These are phyloP conservation scores for Tubulanus polymorphus DNA, from an alignment of 2,888 invertebrate genomes.

Conservation along the genomic window DNA sequence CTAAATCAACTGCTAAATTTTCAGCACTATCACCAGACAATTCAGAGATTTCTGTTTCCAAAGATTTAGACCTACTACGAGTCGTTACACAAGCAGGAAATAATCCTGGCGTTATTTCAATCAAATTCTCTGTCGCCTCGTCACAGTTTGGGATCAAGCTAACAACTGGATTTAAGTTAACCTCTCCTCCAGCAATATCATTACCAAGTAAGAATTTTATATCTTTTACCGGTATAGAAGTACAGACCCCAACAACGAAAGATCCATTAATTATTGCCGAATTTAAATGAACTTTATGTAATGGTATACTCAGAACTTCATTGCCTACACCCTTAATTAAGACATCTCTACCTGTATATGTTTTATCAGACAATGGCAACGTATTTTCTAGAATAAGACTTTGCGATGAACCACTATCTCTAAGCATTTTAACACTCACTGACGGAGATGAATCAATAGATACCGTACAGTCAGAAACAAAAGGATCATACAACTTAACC, in stretches of 20 bases:
- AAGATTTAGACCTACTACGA: background rate
- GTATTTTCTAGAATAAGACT: constrained; percentile 16
- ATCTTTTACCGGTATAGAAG: constrained; percentile 15
- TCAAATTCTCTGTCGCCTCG: background rate
- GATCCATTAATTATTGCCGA: constrained; percentile 16
- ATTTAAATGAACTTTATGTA: constrained; percentile 12
- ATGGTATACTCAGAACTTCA: constrained; percentile 17
- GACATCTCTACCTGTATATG: constrained; percentile 13
- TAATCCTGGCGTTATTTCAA: background rate
- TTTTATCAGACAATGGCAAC: constrained; percentile 14
- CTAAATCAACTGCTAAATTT: no score
- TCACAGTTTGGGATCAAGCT: background rate
- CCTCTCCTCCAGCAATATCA: constrained; percentile 15
- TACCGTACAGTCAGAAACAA: no score
- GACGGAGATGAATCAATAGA: no score
- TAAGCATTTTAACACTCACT: no score
- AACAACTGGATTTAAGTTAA: background rate
- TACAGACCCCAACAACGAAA: constrained; percentile 15
- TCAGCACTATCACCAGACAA: no score
- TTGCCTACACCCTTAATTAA: constrained; percentile 17
- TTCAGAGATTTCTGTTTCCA: no score
- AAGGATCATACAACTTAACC: no score
- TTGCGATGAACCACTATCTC: constrained; percentile 21
- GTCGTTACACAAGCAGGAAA: background rate
- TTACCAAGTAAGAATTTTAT: constrained; percentile 18